phyloP scores from a whole-genome alignment of 2,888 invertebrate species.

The Agrilus biguttatus region DNA sequence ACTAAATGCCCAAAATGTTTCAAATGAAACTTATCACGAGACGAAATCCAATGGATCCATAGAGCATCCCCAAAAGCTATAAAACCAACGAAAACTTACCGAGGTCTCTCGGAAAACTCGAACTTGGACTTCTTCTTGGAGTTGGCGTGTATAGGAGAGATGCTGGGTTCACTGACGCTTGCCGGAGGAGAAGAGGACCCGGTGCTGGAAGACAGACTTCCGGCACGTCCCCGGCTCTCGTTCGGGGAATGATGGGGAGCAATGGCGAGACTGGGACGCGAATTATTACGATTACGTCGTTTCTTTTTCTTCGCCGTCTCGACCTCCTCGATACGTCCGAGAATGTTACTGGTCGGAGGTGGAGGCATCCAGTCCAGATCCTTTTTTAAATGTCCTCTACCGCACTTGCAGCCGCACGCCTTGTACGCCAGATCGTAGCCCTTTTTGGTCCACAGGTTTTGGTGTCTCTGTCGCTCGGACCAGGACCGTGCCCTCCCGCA shows the following conservation, averaged over 20 bases:
- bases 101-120: conserved; percentile 65
- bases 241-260: conserved; percentile 33
- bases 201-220: conserved; percentile 62
- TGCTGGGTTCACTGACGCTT: conserved; percentile 59
- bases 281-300: conserved; percentile 51
- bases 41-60: too few relatives aligned
- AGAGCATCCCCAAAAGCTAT: too few relatives aligned
- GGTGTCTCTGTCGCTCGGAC: conserved; percentile 87
- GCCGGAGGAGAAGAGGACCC: conserved; percentile 69
- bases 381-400: conserved; percentile 83
- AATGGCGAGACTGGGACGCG: conserved; percentile 44
- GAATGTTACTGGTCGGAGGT: conserved; percentile 36
- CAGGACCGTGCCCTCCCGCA: conserved; percentile 86
- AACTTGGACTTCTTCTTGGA: conserved; percentile 62
- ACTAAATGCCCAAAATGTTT: too few relatives aligned
- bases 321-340: conserved; percentile 37
- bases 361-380: conserved; percentile 85
- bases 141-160: conserved; percentile 54
- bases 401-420: conserved; percentile 88
- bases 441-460: conserved; percentile 96
- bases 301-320: conserved; percentile 47
- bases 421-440: conserved; percentile 94
- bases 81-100: conserved; percentile 41
- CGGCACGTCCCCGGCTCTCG: conserved; percentile 50
- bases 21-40: too few relatives aligned